Evolutionary conservation across 2,113 vertebrate species (phyloP).

Genomic region (Mugil cephalus): DNA sequence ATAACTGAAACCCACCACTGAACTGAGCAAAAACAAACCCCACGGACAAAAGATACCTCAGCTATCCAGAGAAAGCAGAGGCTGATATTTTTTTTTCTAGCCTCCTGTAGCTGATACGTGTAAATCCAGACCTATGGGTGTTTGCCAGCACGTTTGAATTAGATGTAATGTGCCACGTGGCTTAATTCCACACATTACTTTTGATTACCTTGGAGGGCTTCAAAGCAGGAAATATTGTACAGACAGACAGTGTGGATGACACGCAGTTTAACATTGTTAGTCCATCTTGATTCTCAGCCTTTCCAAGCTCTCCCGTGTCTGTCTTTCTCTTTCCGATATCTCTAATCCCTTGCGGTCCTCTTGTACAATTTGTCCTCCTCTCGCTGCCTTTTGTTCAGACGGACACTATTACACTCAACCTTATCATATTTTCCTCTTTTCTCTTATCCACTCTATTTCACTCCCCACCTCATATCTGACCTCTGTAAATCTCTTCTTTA

Average conservation of each 20-base stretch:
- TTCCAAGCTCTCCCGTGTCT: background rate
- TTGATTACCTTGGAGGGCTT: background rate
- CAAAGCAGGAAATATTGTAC: background rate
- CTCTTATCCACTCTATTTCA: slow-evolving; percentile 7
- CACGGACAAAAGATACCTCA: too few species aligned
- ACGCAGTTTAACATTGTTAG: background rate
- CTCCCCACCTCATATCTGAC: slow-evolving; percentile 34
- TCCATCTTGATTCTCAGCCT: background rate
- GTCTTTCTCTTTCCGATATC: background rate
- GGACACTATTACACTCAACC: slow-evolving; percentile 12
- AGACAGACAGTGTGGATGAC: background rate
- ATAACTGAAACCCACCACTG: too few species aligned
- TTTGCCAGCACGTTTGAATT: background rate
- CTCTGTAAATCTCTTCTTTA: background rate
- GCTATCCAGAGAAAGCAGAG: too few species aligned
- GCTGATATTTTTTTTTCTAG: background rate
- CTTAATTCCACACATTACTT: slow-evolving; percentile 13
- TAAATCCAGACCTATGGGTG: background rate
- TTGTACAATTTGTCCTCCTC: slow-evolving; percentile 27
- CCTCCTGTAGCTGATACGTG: background rate
- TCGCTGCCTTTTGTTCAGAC: slow-evolving; percentile 6
- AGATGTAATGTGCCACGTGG: background rate
- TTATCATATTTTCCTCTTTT: slow-evolving; percentile 4
- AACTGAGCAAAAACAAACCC: too few species aligned
- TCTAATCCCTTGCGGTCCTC: slow-evolving; percentile 22